Evolutionary conservation across 1,140 invertebrate genomes (phyloP), one percentile per base, ranked within the genome.

Genomic region (Physella acuta): DNA sequence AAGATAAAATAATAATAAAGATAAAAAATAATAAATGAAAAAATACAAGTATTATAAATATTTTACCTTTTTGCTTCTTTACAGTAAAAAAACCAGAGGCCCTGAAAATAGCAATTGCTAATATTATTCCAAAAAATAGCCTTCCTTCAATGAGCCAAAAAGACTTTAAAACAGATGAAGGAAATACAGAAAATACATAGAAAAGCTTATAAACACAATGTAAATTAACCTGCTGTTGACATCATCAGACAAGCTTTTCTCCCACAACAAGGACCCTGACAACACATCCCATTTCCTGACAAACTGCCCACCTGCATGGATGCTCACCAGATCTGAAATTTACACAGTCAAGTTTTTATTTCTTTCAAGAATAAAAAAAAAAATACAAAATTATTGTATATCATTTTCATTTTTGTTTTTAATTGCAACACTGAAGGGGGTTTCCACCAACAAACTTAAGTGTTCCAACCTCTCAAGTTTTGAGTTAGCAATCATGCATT

Each of bases 231-330:
- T 72, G 37, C 71, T 73, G 28, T 37, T 56, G 24, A 59, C 36
- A 34, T 71, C 68, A 8, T 70, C 55, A 14, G 71, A 24, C 49
- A 77, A 51, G 31, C 55, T 67, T 17, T 60, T 52, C 55, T 78
- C 76, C 75, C 75, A 78, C 34, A 67, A 33, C 26, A 78, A 37
- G 51, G 64, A 74, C 14, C 73, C 75, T 28, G 75, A 90, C 20
- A 88, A 88, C 20, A 89, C 81, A 79, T 92, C 90, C 92, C 93
- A 94, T 33, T 90, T 91, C 67, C 93, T 85, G 16, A 94, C 88
- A 66, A 92, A 91, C 3, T 89, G 89, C 71, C 90, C 91, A 71
- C 87, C 87, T 20, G 91, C 91, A 66, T 89, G 90, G 0, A 94
- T 88, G 0, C 91, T 91, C 26, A 93, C 66, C n/a, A 82, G 66